A percentile compares a stretch with the other conserved stretches of the same genome.
Conservation (phyloP, 2,888 invertebrate genomes). For the Meloe dianella region DNA sequence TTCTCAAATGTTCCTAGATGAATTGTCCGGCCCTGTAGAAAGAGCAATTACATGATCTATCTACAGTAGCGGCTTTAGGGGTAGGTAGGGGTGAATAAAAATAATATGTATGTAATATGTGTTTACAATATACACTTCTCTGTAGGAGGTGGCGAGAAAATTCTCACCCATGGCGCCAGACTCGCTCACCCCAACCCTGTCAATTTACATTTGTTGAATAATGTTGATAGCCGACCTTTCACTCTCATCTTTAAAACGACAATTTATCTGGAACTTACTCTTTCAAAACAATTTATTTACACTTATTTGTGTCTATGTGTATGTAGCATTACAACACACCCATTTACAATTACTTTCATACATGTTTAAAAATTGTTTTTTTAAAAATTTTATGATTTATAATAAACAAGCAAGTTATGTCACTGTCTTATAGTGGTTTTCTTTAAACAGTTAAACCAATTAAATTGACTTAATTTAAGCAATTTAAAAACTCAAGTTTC, state of each 20-base stretch:
- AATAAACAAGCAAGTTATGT: neutral
- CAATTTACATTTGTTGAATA: too few relatives aligned
- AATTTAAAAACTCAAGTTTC: neutral
- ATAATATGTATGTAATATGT: too few relatives aligned
- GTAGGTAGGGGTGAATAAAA: too few relatives aligned
- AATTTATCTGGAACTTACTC: slow-evolving; percentile 1
- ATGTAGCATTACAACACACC: neutral
- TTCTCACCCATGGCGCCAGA: too few relatives aligned
- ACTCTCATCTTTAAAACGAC: neutral
- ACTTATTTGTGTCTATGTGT: neutral
- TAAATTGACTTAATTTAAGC: neutral
- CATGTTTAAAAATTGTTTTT: neutral
- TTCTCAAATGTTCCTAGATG: too few relatives aligned
- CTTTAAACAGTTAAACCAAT: slow-evolving; percentile 9
- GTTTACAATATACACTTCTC: too few relatives aligned
- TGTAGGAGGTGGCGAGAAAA: too few relatives aligned
- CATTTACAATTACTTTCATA: slow-evolving; percentile 6
- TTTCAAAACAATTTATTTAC: neutral
- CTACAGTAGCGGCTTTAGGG: too few relatives aligned
- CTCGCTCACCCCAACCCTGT: too few relatives aligned
- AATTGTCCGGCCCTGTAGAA: too few relatives aligned
- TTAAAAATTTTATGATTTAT: neutral
- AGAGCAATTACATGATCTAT: slow-evolving; percentile 1
- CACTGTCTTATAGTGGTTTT: slow-evolving; percentile 5
- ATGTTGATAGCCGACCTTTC: slow-evolving; percentile 3